phyloP scores from a whole-genome alignment of 2,113 vertebrate genomes.

The Oreochromis aureus region DNA sequence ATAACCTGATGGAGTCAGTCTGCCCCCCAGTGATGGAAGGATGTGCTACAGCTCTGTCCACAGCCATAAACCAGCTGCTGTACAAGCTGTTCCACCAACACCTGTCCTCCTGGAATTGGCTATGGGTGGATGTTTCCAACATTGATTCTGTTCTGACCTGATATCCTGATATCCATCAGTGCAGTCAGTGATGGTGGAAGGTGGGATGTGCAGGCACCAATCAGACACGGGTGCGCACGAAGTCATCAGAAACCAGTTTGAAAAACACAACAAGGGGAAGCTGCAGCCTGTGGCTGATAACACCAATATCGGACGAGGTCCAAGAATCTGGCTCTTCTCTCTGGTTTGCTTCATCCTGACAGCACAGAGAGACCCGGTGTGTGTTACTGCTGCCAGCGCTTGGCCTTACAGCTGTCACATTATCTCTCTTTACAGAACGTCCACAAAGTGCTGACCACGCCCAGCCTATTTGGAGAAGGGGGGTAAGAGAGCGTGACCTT shows the following conservation, averaged over 20 bases:
- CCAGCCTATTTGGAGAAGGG: slow-evolving; percentile 63
- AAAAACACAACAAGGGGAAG: neutral
- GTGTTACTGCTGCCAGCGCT: neutral
- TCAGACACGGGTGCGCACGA: neutral
- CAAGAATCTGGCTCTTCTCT: neutral
- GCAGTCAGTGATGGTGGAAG: neutral
- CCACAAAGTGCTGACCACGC: slow-evolving; percentile 79
- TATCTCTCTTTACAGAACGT: slow-evolving; percentile 73
- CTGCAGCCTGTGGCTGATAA: rapidly evolving
- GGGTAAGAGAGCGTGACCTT: slow-evolving; percentile 65
- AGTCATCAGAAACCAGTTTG: neutral
- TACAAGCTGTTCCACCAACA: neutral
- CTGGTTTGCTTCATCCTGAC: neutral
- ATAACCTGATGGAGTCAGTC: neutral
- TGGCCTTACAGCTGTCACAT: neutral
- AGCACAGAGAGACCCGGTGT: neutral
- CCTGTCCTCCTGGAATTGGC: neutral
- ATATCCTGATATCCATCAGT: neutral
- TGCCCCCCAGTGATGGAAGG: neutral
- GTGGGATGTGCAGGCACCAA: neutral
- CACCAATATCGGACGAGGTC: neutral
- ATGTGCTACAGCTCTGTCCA: neutral
- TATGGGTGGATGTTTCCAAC: neutral
- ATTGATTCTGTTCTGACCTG: neutral
- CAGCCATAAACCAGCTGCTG: neutral